Evolutionary conservation across 2,113 vertebrate genomes (phyloP), one percentile per base, ranked within the genome.

Genomic region (Amphilophus citrinellus): DNA sequence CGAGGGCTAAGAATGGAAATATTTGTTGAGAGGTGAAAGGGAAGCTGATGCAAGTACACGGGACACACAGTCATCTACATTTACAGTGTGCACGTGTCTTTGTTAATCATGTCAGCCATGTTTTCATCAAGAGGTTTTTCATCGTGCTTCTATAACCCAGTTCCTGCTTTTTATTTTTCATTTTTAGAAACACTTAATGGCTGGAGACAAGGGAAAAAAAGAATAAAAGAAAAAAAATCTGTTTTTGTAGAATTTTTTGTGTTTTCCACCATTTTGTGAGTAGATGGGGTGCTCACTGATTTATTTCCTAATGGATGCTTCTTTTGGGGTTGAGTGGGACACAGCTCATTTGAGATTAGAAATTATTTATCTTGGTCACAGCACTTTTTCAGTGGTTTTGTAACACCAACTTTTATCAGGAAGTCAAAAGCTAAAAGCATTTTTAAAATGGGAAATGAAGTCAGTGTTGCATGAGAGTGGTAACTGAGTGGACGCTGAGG

Each of bases 21-120:
- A 85, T 85, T 89, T 76, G 20, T 37, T 14, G n/a, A 35, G 17
- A 84, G 10, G 30, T 35, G 14, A 84, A 84, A 79, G 20, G 53
- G 14, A 81, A 75, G 35, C 13, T 14, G 39, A 66, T 13, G 20
- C 44, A 56, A 32, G 18, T 59, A 20, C 62, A 73, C n/a, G 44
- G 15, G 62, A 78, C 62, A 53, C 58, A 80, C 32, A 47, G 20
- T 76, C 20, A 76, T n/a, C 30, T 60, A 58, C 27, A 11, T 17
- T 14, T 2, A 39, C 61, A 50, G 10, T 1, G 3, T 44, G 59
- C 35, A 37, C 8, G 2, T 6, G 18, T 60, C 37, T 75, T 75
- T 24, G 11, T n/a, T 35, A 32, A 76, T 27, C 24, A 71, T 53
- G 14, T 61, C 65, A 35, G 10, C 53, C 13, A 56, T 59, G 60